These are phyloP conservation scores for Hydrozoanthus tunicans DNA, from an alignment of 64 coral and sea anemone species.

Conservation along the genomic window DNA sequence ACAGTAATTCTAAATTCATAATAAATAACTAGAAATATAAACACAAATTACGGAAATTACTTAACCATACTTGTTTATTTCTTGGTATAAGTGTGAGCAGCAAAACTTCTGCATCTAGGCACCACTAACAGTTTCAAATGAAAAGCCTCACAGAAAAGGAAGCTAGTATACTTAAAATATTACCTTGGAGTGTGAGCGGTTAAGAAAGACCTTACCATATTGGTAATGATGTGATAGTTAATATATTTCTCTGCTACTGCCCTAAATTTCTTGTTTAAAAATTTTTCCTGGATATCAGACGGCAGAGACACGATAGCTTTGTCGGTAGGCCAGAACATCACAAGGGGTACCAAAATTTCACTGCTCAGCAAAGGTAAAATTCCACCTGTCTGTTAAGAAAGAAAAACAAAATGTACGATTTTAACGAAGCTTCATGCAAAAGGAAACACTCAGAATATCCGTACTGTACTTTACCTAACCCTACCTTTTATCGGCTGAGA, in stretches of 20 bases:
- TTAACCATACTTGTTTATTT: too few species aligned
- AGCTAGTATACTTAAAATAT: too few species aligned
- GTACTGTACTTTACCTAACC: too few species aligned
- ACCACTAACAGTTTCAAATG: not conserved
- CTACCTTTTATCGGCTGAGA: not conserved
- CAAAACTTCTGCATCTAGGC: too few species aligned
- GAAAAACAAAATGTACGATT: not conserved
- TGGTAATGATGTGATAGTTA: slow-evolving; percentile 25
- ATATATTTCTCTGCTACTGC: slow-evolving; percentile 5
- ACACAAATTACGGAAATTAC: too few species aligned
- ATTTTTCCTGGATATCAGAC: not conserved
- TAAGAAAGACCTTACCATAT: not conserved
- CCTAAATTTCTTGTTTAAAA: not conserved
- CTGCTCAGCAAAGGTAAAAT: slow-evolving; percentile 4
- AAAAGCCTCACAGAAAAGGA: too few species aligned
- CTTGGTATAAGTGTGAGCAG: too few species aligned
- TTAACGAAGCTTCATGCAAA: not conserved
- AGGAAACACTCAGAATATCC: too few species aligned
- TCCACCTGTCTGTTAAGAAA: not conserved
- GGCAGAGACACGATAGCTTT: slow-evolving; percentile 24
- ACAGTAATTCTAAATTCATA: too few species aligned
- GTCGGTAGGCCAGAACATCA: slow-evolving; percentile 41
- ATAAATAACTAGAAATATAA: too few species aligned
- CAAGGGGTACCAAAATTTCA: not conserved
- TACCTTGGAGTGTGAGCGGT: not conserved